Conservation (phyloP, 2,888 invertebrate species). For the Drosophila histrio region DNA sequence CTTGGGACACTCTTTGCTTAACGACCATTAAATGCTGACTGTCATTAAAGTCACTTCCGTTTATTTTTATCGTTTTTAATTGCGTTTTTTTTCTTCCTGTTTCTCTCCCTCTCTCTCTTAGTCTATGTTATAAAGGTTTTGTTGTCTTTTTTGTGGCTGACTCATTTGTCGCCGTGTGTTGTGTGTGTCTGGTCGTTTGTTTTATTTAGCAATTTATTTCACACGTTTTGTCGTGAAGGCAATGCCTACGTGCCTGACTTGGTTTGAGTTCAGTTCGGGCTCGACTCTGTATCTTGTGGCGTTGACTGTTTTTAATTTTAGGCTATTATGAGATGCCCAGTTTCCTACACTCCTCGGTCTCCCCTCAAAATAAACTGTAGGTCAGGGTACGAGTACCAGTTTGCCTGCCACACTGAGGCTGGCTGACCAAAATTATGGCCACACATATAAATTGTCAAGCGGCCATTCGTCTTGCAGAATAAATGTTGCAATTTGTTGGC, state of each 20-base stretch:
- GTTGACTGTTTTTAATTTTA: constrained; percentile 78
- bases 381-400: background rate
- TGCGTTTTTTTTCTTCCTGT: constrained; percentile 51
- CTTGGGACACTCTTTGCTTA: constrained; percentile 31
- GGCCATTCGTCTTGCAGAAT: constrained; percentile 83
- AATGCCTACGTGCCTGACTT: constrained; percentile 43
- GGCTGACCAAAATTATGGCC: constrained; percentile 69
- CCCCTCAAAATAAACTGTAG: background rate
- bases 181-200: constrained; percentile 76
- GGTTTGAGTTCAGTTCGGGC: background rate
- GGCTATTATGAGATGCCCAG: constrained; percentile 71
- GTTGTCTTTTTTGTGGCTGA: constrained; percentile 26
- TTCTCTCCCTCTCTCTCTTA: background rate
- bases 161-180: constrained; percentile 76
- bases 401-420: constrained; percentile 6
- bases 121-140: constrained; percentile 5
- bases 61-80: constrained; percentile 80
- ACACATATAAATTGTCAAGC: constrained; percentile 82
- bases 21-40: constrained; percentile 57
- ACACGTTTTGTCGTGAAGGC: constrained; percentile 62
- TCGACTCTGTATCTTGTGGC: constrained; percentile 58
- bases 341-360: background rate
- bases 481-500: constrained; percentile 83
- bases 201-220: constrained; percentile 81
- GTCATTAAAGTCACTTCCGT: constrained; percentile 71